Evolutionary conservation across 2,888 invertebrate species (phyloP), one percentile per base, ranked within the genome.

Genomic region (Amblyjoppa fuscipennis): DNA sequence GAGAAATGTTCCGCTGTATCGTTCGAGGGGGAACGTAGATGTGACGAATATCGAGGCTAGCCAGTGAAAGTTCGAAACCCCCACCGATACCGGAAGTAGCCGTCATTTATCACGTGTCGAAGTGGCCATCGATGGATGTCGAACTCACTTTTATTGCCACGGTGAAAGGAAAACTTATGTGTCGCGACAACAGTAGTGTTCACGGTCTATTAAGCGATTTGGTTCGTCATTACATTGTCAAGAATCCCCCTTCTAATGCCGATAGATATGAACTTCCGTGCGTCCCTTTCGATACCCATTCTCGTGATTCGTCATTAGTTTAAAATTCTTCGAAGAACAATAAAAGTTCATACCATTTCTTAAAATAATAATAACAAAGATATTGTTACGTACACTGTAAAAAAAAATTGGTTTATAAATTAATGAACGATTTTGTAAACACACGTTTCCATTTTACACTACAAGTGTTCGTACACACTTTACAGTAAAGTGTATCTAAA

Each of bases 21-120:
- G 45, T 13, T 13, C 13, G 28, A 2, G 11, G 13, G 11, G 13
- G 11, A 25, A 25, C 56, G 25, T 9, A 28, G 25, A 59, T 45
- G 45, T 45, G 13, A 45, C 45, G 45, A 59, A 59, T 59, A 3
- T 28, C 59, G 59, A 59, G 59, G 25, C 11, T 59, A 28, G 25
- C 11, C 59, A 2, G 59, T 59, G 59, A 59, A 59, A 59, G 25
- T 25, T 59, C 3, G 25, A 20, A 20, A 4, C 59, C 78, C 75
- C 89, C 79, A 89, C 88, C 89, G 89, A 70, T 84, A 28, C 74
- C 59, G 25, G 59, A 28, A 5, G 25, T 59, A 59, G 59, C 85
- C 88, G 89, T 85, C 89, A 83, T 89, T 91, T 91, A 91, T 91
- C 90, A 88, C 89, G 89, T 89, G 90, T 89, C 91, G 45, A 13